phyloP scores from a whole-genome alignment of 2,797 vertebrate species.

The Gymnoscopelus microlampas region DNA sequence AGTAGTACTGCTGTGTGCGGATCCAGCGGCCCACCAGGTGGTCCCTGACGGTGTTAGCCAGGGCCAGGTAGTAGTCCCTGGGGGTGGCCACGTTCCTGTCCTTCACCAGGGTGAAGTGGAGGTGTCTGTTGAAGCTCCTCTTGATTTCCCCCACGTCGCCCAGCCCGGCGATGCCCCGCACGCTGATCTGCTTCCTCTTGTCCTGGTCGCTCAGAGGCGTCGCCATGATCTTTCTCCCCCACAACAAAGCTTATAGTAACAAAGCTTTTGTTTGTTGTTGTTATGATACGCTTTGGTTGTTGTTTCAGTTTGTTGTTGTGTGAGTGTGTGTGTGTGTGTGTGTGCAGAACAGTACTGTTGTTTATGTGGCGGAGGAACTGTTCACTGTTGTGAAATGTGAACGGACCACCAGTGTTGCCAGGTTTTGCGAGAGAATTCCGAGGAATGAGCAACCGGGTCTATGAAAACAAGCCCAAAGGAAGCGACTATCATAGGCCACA shows the following conservation, averaged over 20 bases:
- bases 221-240: neutral
- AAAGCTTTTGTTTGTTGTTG: too few species aligned
- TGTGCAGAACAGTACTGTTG: too few species aligned
- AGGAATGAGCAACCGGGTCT: too few species aligned
- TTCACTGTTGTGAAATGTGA: too few species aligned
- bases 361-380: too few species aligned
- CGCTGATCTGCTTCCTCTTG: neutral
- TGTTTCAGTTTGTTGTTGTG: too few species aligned
- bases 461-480: too few species aligned
- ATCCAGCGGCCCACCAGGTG: conserved; percentile 94
- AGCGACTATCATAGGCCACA: too few species aligned
- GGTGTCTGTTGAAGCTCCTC: conserved; percentile 91
- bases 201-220: neutral
- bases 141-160: conserved; percentile 92
- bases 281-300: too few species aligned
- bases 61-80: conserved; percentile 92
- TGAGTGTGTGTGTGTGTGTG: too few species aligned
- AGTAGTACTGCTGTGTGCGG: conserved; percentile 94
- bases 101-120: conserved; percentile 94
- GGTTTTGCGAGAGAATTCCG: too few species aligned
- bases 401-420: too few species aligned
- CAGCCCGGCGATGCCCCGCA: conserved; percentile 43
- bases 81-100: conserved; percentile 92
- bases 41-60: conserved; percentile 92
- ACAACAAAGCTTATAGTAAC: neutral